Conservation (phyloP, 2,113 vertebrate genomes). For the Malurus elegans region DNA sequence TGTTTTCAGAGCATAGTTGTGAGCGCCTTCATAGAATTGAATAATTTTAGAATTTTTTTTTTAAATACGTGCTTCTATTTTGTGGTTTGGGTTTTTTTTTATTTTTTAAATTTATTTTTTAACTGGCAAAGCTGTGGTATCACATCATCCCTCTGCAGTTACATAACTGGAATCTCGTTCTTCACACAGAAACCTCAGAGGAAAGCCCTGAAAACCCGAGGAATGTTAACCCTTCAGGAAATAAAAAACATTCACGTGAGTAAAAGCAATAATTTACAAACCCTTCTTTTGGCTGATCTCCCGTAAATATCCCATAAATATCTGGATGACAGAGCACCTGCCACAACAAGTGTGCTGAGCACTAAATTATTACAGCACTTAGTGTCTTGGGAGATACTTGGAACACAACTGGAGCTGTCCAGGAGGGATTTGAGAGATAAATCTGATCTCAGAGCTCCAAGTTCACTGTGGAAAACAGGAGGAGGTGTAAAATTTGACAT, state of each 20-base stretch:
- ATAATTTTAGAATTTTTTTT: neutral
- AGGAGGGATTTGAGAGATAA: neutral
- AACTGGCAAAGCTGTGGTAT: neutral
- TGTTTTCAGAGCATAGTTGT: neutral
- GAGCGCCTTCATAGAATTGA: neutral
- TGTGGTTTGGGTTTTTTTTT: neutral
- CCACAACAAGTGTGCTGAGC: neutral
- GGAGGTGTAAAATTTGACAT: neutral
- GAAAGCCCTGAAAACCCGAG: conserved; percentile 85
- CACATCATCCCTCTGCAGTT: neutral
- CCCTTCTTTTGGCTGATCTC: neutral
- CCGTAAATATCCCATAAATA: neutral
- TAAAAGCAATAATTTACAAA: neutral
- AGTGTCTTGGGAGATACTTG: neutral
- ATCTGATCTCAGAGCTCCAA: neutral
- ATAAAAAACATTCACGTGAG: conserved; percentile 92
- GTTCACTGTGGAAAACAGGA: neutral
- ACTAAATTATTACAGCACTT: neutral
- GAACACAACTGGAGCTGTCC: neutral
- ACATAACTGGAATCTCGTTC: neutral
- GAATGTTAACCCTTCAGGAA: conserved; percentile 86
- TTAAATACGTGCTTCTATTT: neutral
- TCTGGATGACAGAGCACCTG: neutral
- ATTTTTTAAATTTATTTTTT: neutral
- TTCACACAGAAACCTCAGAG: conserved; percentile 80